Conservation (phyloP, 2,888 invertebrate species). For the Tribolium freemani region DNA sequence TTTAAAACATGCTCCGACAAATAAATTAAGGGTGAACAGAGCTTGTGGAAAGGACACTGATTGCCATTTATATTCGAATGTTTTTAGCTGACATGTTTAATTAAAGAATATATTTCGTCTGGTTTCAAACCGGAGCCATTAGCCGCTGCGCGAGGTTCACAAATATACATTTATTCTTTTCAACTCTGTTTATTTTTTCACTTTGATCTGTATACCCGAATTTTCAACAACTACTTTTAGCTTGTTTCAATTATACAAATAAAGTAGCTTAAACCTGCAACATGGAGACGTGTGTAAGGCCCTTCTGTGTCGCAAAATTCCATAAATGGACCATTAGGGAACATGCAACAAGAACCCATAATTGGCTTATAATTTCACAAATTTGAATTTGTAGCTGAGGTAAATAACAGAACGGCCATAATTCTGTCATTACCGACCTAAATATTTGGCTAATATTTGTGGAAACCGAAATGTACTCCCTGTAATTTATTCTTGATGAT, state of each 20-base stretch:
- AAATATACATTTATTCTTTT: conserved; percentile 9
- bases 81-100: conserved; percentile 9
- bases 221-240: conserved; percentile 5
- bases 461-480: not conserved
- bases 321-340: not conserved
- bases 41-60: conserved; percentile 22
- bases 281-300: no score
- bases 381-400: not conserved
- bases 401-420: not conserved
- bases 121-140: not conserved
- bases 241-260: not conserved
- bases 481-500: not conserved
- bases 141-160: not conserved
- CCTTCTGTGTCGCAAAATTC: not conserved
- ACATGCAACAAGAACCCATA: not conserved
- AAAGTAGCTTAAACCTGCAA: not conserved
- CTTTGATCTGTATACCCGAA: not conserved
- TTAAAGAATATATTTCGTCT: conserved; percentile 3
- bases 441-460: not conserved
- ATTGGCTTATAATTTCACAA: not conserved
- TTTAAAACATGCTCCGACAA: conserved; percentile 11
- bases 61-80: conserved; percentile 11
- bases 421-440: not conserved
- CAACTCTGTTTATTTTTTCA: not conserved
- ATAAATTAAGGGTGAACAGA: conserved; percentile 15